Conservation (phyloP, 2,888 invertebrate species). For the Druceiella hillmani region DNA sequence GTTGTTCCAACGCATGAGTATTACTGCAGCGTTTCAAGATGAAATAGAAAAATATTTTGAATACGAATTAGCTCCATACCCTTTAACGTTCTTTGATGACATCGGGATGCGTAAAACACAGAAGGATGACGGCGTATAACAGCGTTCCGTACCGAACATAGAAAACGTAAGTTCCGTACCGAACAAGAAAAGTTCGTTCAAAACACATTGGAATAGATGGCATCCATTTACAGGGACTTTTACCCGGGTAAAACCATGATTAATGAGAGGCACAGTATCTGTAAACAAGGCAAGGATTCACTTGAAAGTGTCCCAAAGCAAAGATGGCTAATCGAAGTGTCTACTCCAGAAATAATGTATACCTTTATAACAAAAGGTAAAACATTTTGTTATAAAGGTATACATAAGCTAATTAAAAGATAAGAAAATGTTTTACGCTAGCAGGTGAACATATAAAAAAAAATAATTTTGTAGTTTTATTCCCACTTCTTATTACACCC, state of each 20-base stretch:
- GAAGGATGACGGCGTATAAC: constrained; percentile 16
- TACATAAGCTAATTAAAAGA: too few relatives aligned
- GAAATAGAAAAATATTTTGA: constrained; percentile 25
- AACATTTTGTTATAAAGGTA: too few relatives aligned
- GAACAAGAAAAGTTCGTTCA: constrained; percentile 1
- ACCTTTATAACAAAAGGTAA: too few relatives aligned
- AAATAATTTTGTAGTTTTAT: constrained; percentile 7
- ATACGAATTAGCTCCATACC: constrained; percentile 26
- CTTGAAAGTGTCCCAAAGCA: too few relatives aligned
- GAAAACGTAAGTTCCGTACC: constrained; percentile 4
- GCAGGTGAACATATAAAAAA: too few relatives aligned
- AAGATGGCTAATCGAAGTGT: constrained; percentile 5
- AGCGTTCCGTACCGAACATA: constrained; percentile 2
- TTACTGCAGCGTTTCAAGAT: constrained; percentile 24
- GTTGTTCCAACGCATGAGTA: constrained; percentile 30
- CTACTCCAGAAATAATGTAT: too few relatives aligned
- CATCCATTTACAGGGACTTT: too few relatives aligned
- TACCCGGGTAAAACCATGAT: too few relatives aligned
- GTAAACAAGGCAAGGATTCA: too few relatives aligned
- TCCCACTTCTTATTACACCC: too few relatives aligned
- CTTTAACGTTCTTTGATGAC: constrained; percentile 21
- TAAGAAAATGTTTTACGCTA: too few relatives aligned
- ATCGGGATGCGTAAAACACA: constrained; percentile 25
- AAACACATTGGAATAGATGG: constrained; percentile 5
- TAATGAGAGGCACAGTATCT: too few relatives aligned